These are phyloP conservation scores for Drosophila neotestacea DNA, from an alignment of 2,888 invertebrate genomes.

Conservation along the genomic window DNA sequence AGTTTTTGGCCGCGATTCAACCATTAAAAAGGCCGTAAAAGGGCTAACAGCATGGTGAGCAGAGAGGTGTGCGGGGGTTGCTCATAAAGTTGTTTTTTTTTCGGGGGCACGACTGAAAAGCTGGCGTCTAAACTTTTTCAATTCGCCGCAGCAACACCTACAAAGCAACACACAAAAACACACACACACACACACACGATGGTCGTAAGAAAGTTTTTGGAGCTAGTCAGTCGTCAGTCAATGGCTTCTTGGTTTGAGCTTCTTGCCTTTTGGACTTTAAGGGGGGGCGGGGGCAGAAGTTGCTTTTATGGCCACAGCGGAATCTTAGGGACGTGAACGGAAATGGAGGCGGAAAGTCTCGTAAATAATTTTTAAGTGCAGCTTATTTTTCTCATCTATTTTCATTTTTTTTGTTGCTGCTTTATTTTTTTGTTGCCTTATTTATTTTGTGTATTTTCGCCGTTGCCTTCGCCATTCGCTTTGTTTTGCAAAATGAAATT, in stretches of 20 bases:
- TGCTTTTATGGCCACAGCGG: slow-evolving; percentile 66
- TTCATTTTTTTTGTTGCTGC: slow-evolving; percentile 28
- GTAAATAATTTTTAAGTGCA: slow-evolving; percentile 77
- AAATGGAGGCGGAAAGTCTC: slow-evolving; percentile 40
- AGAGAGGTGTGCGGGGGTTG: slow-evolving; percentile 30
- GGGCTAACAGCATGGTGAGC: slow-evolving; percentile 35
- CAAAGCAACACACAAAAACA: slow-evolving; percentile 24
- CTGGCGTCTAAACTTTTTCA: slow-evolving; percentile 74
- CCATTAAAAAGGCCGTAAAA: slow-evolving; percentile 73
- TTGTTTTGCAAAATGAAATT: slow-evolving; percentile 77
- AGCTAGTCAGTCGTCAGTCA: slow-evolving; percentile 66
- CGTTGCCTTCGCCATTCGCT: slow-evolving; percentile 37
- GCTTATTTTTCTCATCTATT: slow-evolving; percentile 64
- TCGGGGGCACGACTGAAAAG: slow-evolving; percentile 16
- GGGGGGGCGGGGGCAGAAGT: background rate
- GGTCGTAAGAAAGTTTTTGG: slow-evolving; percentile 47
- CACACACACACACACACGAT: slow-evolving; percentile 4
- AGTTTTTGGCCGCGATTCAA: slow-evolving; percentile 59
- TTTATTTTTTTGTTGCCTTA: background rate
- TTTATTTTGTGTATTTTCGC: slow-evolving; percentile 18
- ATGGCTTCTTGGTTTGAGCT: slow-evolving; percentile 43
- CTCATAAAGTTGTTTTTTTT: slow-evolving; percentile 63
- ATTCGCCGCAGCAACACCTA: slow-evolving; percentile 75
- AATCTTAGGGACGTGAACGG: slow-evolving; percentile 28
- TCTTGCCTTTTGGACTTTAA: slow-evolving; percentile 15